phyloP scores from a whole-genome alignment of 2,888 invertebrate genomes.

The Falcaria lacertinaria region DNA sequence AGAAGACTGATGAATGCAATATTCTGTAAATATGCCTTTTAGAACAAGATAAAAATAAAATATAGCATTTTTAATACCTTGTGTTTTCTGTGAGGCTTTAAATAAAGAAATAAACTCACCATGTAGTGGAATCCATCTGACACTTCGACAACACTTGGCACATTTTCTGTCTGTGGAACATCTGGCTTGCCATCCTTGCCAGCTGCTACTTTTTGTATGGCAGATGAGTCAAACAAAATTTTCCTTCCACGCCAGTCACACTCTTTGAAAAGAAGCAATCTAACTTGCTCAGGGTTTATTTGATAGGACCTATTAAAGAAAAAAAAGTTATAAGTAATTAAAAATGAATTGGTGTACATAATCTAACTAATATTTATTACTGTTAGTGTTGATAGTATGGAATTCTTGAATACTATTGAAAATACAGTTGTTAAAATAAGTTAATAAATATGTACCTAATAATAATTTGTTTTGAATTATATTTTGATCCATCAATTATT shows the following conservation, averaged over 20 bases:
- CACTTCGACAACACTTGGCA: conserved; percentile 79
- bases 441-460: too few relatives aligned
- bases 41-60: too few relatives aligned
- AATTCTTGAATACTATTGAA: too few relatives aligned
- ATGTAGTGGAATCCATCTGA: conserved; percentile 82
- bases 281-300: conserved; percentile 86
- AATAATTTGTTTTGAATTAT: too few relatives aligned
- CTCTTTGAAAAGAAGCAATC: conserved; percentile 91
- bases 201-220: conserved; percentile 80
- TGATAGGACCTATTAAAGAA: conserved; percentile 70
- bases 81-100: not conserved
- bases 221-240: conserved; percentile 90
- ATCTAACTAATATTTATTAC: too few relatives aligned
- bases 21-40: too few relatives aligned
- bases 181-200: conserved; percentile 61
- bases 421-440: too few relatives aligned
- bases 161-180: conserved; percentile 39
- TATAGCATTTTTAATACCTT: too few relatives aligned
- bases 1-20: too few relatives aligned
- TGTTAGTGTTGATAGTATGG: too few relatives aligned
- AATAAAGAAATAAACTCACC: conserved; percentile 62
- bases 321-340: not conserved
- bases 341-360: not conserved
- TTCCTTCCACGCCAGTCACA: conserved; percentile 90
- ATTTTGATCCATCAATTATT: too few relatives aligned